Base-by-base conservation (phyloP, 2,888 invertebrate genomes). In the Dysmachus trigonus region DNA sequence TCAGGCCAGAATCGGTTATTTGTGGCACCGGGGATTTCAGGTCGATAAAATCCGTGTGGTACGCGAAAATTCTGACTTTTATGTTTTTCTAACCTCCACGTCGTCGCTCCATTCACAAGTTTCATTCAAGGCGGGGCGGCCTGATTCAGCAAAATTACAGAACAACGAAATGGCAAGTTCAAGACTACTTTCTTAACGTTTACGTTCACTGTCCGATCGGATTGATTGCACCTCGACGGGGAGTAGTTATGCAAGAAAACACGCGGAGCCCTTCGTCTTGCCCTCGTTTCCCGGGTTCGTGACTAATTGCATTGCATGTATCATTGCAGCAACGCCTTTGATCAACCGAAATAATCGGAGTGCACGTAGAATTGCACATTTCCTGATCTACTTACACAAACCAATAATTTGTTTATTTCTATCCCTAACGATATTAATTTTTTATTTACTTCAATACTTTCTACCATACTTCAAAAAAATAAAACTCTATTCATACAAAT, bases 101-200 rank as follows among this genome's bases (percentile, higher is more conserved):
- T 4, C 33, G 33, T 0, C 27, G 72, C 72, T 30, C 33, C 33
- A 33, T 30, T 74, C 31, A 74, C 33, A 33, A 74, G 33, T 47
- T 74, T 74, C 74, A 74, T 74, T 74, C 31, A 18, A n/a, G 15
- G 18, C 33, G 74, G 30, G 35, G 8, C 1, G 47, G 2, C 47
- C n/a, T 47, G 47, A 47, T 18, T 35, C 22, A 41, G 41, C 27
- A 35, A 18, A 76, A 22, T 22, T 8, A 1, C 76, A 38, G 41
- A 76, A 76, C 38, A 6, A 38, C 76, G 27, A 76, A 76, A 41
- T 27, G 76, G 41, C 76, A 76, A 76, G 76, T 76, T 76, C 76
- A 76, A 76, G 76, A 7, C 13, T 41, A 22, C 41, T 76, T 31
- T 18, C 18, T 47, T 47, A n/a, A n/a, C 6, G n/a, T 47, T 47